phyloP scores from a whole-genome alignment of 2,797 vertebrate species.

The Poecile montanus region DNA sequence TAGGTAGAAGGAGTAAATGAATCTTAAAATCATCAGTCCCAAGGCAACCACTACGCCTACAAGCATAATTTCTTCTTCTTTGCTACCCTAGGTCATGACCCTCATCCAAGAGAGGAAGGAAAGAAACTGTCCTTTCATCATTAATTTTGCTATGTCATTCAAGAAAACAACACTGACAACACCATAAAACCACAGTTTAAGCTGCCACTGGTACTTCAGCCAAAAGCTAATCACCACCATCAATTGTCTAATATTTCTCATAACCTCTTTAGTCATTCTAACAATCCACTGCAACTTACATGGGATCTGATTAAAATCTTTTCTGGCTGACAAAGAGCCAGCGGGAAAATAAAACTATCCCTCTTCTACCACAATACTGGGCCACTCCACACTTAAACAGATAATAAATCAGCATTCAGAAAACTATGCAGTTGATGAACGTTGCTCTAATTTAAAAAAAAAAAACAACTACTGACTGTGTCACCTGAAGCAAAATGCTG shows the following conservation, averaged over 20 bases:
- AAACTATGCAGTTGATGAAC: background rate
- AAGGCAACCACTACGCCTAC: constrained; percentile 55
- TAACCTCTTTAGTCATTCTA: constrained; percentile 42
- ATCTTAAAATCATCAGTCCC: constrained; percentile 42
- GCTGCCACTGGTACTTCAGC: constrained; percentile 38
- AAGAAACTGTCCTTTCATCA: constrained; percentile 64
- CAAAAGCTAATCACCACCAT: constrained; percentile 54
- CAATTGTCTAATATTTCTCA: constrained; percentile 58
- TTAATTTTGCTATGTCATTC: constrained; percentile 42
- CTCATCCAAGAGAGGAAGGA: constrained; percentile 47
- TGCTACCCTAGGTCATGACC: constrained; percentile 54
- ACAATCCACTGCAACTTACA: constrained; percentile 6
- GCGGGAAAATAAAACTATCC: background rate
- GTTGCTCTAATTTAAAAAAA: background rate
- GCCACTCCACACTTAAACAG: background rate
- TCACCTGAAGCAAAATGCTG: background rate
- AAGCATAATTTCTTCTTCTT: constrained; percentile 45
- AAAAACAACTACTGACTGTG: background rate
- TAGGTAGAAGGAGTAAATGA: constrained; percentile 8
- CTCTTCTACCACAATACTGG: background rate
- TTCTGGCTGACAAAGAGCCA: constrained; percentile 1
- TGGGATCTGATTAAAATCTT: constrained; percentile 36
- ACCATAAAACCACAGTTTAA: constrained; percentile 54
- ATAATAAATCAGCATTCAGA: background rate
- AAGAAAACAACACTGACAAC: constrained; percentile 45